Base-by-base conservation (phyloP, 2,797 vertebrate genomes). In the Danio albolineatus region DNA sequence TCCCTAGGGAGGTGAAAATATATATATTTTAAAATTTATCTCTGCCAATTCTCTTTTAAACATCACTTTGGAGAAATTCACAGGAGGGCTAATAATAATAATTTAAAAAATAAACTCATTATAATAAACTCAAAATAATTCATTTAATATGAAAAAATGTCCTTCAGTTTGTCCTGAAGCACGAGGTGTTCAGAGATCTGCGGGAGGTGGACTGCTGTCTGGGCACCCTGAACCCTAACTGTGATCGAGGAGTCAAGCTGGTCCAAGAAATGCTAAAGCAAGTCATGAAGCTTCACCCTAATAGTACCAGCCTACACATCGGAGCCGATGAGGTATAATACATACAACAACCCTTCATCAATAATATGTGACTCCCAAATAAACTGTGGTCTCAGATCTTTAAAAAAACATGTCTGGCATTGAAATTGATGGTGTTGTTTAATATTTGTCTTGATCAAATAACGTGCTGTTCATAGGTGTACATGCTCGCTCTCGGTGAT, bases 91-190 rank as follows among this genome's bases (percentile, higher is more conserved):
- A n/a, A n/a, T n/a, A n/a, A n/a, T n/a, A n/a, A n/a, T n/a, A n/a
- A n/a, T n/a, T n/a, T n/a, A n/a, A n/a, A n/a, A n/a, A n/a, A n/a
- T n/a, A n/a, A n/a, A n/a, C n/a, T n/a, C n/a, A n/a, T n/a, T n/a
- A n/a, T n/a, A n/a, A n/a, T n/a, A n/a, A n/a, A n/a, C n/a, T n/a
- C n/a, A n/a, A n/a, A n/a, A n/a, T n/a, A n/a, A n/a, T n/a, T n/a
- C n/a, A n/a, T 48, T 75, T 41, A 62, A 41, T 44, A 44, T 44
- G 21, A 19, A 21, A 21, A 16, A 21, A 1, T 6, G 19, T 46
- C 41, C 46, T 53, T 10, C 10, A 99, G 98, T 99, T 99, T 80
- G 96, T 96, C 83, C 86, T 99, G 85, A 99, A 99, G 89, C 97
- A 99, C 59, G 73, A 81, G 1, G 79, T 92, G 4, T 91, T 98